These are phyloP conservation scores for Agriopis leucophaearia DNA, from an alignment of 2,888 invertebrate genomes.

Conservation along the genomic window DNA sequence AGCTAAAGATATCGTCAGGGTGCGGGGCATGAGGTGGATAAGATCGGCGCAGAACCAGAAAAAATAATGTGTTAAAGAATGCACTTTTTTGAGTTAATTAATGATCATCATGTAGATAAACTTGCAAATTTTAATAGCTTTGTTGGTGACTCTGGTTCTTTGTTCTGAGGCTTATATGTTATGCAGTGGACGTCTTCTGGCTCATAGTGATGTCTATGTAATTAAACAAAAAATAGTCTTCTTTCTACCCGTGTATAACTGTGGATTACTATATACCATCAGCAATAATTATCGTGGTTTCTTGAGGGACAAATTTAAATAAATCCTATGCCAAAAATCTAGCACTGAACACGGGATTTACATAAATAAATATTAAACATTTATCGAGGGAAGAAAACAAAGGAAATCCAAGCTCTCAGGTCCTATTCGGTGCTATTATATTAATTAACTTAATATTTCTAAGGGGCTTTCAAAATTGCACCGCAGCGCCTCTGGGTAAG, in stretches of 20 bases:
- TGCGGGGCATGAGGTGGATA: too few relatives aligned
- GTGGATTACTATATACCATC: constrained; percentile 4
- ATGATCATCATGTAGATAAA: too few relatives aligned
- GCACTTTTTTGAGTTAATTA: too few relatives aligned
- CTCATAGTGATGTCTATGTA: too few relatives aligned
- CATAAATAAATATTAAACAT: constrained; percentile 36
- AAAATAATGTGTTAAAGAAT: too few relatives aligned
- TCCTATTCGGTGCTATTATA: constrained; percentile 43
- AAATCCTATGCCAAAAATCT: constrained; percentile 47
- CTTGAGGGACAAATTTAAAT: constrained; percentile 15
- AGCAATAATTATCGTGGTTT: constrained; percentile 4
- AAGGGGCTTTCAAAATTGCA: constrained; percentile 39
- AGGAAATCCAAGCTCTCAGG: constrained; percentile 44
- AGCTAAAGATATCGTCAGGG: too few relatives aligned
- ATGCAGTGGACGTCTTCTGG: too few relatives aligned
- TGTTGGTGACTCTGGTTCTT: too few relatives aligned
- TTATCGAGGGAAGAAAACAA: constrained; percentile 46
- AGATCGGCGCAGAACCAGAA: too few relatives aligned
- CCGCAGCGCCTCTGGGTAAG: constrained; percentile 23
- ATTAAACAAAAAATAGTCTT: too few relatives aligned
- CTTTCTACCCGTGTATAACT: neutral
- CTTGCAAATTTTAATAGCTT: too few relatives aligned
- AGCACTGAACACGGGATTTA: constrained; percentile 36
- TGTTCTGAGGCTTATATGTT: too few relatives aligned
- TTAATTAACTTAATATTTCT: constrained; percentile 53